Conservation (phyloP, 2,797 vertebrate genomes). For the Syngnathus rostellatus region DNA sequence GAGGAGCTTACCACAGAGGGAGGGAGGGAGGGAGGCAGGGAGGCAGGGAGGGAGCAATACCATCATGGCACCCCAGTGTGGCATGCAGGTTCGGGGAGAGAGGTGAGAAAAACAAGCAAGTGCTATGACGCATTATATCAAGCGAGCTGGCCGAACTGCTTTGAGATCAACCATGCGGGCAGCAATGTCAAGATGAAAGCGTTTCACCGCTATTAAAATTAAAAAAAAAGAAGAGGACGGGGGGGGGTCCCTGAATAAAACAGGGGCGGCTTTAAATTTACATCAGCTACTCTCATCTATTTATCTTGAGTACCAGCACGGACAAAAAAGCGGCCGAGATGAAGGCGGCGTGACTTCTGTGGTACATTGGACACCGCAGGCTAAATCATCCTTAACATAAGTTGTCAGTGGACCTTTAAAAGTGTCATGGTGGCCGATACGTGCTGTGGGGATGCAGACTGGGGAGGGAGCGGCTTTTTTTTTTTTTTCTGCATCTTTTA, state of each 20-base stretch:
- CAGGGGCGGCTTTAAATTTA: slow-evolving; percentile 36
- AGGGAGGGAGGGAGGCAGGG: slow-evolving; percentile 34
- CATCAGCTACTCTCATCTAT: slow-evolving; percentile 19
- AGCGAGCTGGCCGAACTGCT: slow-evolving; percentile 42
- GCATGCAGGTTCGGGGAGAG: slow-evolving; percentile 56
- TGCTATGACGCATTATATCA: slow-evolving; percentile 56
- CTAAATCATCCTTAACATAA: slow-evolving; percentile 41
- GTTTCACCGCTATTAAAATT: slow-evolving; percentile 43
- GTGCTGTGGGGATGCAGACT: slow-evolving; percentile 26
- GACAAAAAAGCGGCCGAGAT: not conserved
- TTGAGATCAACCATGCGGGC: slow-evolving; percentile 42
- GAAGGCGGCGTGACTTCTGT: slow-evolving; percentile 9
- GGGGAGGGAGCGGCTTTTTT: not conserved
- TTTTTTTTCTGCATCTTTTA: not conserved
- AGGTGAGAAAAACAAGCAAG: slow-evolving; percentile 63
- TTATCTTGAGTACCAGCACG: slow-evolving; percentile 13
- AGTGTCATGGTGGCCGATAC: slow-evolving; percentile 36
- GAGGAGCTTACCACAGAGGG: slow-evolving; percentile 14
- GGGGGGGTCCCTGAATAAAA: slow-evolving; percentile 45
- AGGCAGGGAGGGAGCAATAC: slow-evolving; percentile 25
- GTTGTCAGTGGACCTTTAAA: slow-evolving; percentile 49
- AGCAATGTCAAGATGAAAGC: slow-evolving; percentile 52
- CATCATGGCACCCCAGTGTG: slow-evolving; percentile 47
- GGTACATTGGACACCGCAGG: slow-evolving; percentile 21
- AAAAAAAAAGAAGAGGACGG: slow-evolving; percentile 20